Evolutionary conservation across 2,113 vertebrate species (phyloP).

Genomic region (Dromas ardeola): DNA sequence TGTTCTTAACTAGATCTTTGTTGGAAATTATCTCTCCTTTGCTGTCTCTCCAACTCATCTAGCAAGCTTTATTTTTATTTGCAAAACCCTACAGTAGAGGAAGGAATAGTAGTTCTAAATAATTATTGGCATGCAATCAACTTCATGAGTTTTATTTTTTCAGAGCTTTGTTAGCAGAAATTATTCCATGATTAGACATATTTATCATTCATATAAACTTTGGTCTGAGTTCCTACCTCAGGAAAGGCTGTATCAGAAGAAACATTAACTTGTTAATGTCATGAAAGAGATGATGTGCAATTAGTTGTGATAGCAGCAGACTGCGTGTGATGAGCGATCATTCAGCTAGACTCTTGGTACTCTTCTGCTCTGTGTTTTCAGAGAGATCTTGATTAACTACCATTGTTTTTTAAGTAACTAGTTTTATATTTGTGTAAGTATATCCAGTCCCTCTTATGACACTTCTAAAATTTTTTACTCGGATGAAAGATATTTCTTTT

Average conservation of each 20-base stretch:
- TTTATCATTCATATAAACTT: neutral
- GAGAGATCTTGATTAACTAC: neutral
- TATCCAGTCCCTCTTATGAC: neutral
- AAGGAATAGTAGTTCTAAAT: neutral
- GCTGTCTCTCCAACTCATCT: too few species aligned
- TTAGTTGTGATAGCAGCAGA: neutral
- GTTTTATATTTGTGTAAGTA: neutral
- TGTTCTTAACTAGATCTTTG: too few species aligned
- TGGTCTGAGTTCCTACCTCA: neutral
- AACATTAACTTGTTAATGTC: neutral
- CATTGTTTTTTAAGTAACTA: neutral
- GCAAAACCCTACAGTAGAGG: neutral
- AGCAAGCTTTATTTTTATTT: too few species aligned
- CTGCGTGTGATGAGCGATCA: fast-evolving
- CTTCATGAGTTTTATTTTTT: neutral
- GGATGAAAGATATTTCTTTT: neutral
- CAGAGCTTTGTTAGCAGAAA: neutral
- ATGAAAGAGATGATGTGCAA: neutral
- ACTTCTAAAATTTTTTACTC: neutral
- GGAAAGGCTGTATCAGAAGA: neutral
- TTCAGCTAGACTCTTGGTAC: neutral
- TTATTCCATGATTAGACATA: neutral
- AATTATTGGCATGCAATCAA: neutral
- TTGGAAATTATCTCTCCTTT: too few species aligned
- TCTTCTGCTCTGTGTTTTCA: neutral